Evolutionary conservation across 2,113 vertebrate genomes (phyloP).

Genomic region (Mobula hypostoma): DNA sequence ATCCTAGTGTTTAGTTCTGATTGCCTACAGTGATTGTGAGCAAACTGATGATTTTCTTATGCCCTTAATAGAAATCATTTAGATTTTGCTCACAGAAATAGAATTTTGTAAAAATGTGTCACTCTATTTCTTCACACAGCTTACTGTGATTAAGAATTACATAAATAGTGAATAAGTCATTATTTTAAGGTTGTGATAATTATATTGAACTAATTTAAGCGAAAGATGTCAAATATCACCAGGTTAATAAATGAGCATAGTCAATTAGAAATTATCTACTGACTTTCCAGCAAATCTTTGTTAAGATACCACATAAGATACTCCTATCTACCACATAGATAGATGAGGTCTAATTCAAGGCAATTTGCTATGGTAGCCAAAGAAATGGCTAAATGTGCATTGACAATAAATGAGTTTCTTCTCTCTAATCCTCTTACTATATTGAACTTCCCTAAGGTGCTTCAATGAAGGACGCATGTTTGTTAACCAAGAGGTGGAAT

Average conservation of each 20-base stretch:
- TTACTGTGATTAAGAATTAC: no score
- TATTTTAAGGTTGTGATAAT: no score
- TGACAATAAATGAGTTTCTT: not conserved
- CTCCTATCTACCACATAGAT: not conserved
- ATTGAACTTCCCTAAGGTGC: not conserved
- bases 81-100: no score
- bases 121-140: no score
- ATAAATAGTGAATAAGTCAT: no score
- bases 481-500: not conserved
- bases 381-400: not conserved
- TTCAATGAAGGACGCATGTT: not conserved
- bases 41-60: no score
- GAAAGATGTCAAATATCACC: no score
- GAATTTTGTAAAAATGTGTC: no score
- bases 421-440: not conserved
- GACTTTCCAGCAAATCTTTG: not conserved
- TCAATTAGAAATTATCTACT: not conserved
- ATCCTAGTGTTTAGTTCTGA: no score
- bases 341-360: not conserved
- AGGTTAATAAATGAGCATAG: not conserved
- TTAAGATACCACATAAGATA: not conserved
- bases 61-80: no score
- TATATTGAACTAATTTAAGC: no score
- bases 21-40: no score
- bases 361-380: not conserved